Conservation (phyloP, 2,888 invertebrate genomes). For the Deilephila elpenor region DNA sequence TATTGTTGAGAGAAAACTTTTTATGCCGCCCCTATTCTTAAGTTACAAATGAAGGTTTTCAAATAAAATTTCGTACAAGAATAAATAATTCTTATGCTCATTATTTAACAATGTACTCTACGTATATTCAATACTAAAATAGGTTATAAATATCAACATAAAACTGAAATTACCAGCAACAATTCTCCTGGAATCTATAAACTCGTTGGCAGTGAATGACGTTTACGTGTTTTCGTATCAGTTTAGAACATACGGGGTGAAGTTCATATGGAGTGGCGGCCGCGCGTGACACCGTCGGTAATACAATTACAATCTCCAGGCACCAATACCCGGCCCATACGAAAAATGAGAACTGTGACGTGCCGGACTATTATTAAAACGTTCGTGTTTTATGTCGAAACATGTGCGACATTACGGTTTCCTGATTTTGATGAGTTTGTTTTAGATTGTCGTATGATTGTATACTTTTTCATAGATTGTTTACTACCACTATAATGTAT, state of each 20-base stretch:
- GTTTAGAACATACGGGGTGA: slow-evolving; percentile 15
- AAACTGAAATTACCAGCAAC: no score
- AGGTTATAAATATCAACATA: no score
- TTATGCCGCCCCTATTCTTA: no score
- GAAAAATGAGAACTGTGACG: slow-evolving; percentile 67
- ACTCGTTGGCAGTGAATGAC: not conserved
- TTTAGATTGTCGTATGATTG: not conserved
- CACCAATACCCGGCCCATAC: slow-evolving; percentile 48
- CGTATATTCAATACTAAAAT: no score
- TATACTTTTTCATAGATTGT: no score
- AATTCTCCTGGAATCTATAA: not conserved
- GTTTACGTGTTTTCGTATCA: not conserved
- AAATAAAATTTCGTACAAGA: no score
- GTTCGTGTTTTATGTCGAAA: slow-evolving; percentile 27
- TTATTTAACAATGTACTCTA: no score
- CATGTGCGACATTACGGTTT: not conserved
- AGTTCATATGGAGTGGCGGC: slow-evolving; percentile 39
- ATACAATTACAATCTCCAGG: slow-evolving; percentile 63
- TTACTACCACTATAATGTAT: no score
- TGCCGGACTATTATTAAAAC: slow-evolving; percentile 39
- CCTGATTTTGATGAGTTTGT: not conserved
- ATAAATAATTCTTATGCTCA: no score
- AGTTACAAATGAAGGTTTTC: no score
- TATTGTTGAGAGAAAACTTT: no score
- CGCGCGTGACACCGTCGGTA: slow-evolving; percentile 48